Conservation (phyloP, 2,113 vertebrate genomes). For the Melierax canorus region DNA sequence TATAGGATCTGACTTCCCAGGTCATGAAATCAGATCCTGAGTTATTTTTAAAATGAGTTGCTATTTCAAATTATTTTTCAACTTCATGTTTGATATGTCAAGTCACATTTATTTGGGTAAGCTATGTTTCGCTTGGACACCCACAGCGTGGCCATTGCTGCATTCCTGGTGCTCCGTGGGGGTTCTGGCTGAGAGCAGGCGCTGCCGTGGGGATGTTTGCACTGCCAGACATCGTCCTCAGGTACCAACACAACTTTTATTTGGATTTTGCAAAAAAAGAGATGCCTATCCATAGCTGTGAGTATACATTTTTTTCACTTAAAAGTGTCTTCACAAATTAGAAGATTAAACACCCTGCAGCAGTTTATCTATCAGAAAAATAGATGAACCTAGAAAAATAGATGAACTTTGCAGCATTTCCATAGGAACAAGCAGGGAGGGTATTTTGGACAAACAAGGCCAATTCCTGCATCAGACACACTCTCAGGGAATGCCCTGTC, state of each 20-base stretch:
- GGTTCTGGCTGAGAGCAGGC: background rate
- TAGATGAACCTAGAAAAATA: background rate
- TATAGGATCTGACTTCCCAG: conserved; percentile 24
- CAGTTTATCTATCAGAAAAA: background rate
- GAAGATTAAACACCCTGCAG: background rate
- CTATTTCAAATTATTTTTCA: conserved; percentile 45
- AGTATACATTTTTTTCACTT: background rate
- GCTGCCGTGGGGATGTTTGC: background rate
- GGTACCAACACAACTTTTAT: background rate
- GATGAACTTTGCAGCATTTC: background rate
- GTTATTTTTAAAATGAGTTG: conserved; percentile 54
- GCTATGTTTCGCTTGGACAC: background rate
- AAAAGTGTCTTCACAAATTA: background rate
- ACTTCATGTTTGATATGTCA: background rate
- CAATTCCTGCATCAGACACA: background rate
- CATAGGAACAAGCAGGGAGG: background rate
- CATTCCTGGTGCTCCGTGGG: background rate
- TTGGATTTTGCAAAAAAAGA: background rate
- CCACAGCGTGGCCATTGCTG: background rate
- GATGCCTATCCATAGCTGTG: background rate
- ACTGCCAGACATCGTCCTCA: background rate
- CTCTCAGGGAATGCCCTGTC: background rate
- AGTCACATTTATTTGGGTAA: conserved; percentile 27
- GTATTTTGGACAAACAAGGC: background rate
- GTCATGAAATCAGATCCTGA: conserved; percentile 55